Base-by-base conservation (phyloP, 2,113 vertebrate species). In the Plectropomus leopardus region DNA sequence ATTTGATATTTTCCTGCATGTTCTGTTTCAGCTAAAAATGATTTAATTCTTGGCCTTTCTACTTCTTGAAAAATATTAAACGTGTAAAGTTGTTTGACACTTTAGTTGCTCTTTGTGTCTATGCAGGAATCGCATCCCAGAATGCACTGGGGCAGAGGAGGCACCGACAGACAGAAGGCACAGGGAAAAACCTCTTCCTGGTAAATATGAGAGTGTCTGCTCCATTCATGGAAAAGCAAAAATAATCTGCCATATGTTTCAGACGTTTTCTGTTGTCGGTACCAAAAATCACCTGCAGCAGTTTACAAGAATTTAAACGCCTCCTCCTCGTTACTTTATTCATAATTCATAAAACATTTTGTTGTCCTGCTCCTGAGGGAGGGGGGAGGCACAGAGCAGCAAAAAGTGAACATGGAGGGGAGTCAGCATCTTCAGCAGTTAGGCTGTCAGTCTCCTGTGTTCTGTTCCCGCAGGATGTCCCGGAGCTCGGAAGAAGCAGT, bases 401-500 rank as follows among this genome's bases (percentile, higher is more conserved):
- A 42, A 16, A n/a, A n/a, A n/a, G n/a, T n/a, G n/a, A n/a, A 34
- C 57, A 11, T 40, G 30, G 55, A 58, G 55, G 32, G 17, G 11
- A 5, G 23, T 40, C 10, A 40, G 36, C 11, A 9, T 40, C 8
- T 40, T 40, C 36, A 40, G 40, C 23, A 44, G 60, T n/a, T n/a
- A n/a, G n/a, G n/a, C n/a, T n/a, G n/a, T n/a, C n/a, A n/a, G n/a
- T n/a, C n/a, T n/a, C n/a, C n/a, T n/a, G n/a, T n/a, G n/a, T 14
- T 79, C 4, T 60, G 9, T 8, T 9, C 11, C 40, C 3, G 5
- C 89, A 94, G 94, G 93, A 0, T 94, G 93, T 66, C 92, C 92
- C 0, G 92, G 92, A 26, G 65, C 90, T 17, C 89, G 64, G 30
- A 94, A 92, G 73, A 89, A 86, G 19, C 84, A 84, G 63, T 93